Base-by-base conservation (phyloP, 2,888 invertebrate genomes). In the Athalia circularis region DNA sequence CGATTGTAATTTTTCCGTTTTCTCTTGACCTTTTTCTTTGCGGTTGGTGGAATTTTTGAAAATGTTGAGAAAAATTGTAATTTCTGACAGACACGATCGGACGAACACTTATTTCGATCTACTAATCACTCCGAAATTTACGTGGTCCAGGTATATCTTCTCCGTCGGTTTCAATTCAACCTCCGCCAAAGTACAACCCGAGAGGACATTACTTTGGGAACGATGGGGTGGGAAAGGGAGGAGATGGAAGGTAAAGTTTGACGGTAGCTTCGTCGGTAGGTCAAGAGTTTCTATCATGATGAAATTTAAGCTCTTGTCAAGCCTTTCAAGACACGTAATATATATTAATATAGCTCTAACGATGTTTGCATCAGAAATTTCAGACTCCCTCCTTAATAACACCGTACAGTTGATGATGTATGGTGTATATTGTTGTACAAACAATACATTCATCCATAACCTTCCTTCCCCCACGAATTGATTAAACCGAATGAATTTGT, bases 221-320 rank as follows among this genome's bases (percentile, higher is more conserved):
- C 59, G 72, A 72, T 59, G 57, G 47, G 72, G 59, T 13, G 45
- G 47, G 9, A 13, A 47, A 59, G 59, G 59, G 72, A 59, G 72
- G 59, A 47, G 45, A 15, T n/a, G 15, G 59, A 59, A 47, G 59
- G 45, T 47, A 59, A 72, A 72, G 72, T 72, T 72, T 59, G 59
- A 57, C 47, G 72, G 57, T 45, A 72, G 72, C 72, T 72, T 72
- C 72, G 72, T 72, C 59, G 72, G 45, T 57, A 59, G 72, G 72
- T 72, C 72, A 72, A 72, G 59, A 59, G 70, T 72, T 72, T 72
- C 70, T 59, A 72, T 72, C 59, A 72, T 72, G 72, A 72, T 72
- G 72, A 72, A 59, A 72, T 72, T 72, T 59, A 72, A 72, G 57
- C 72, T 72, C 59, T 45, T 45, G 72, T 72, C 72, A 45, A 59